Evolutionary conservation across 2,113 vertebrate species (phyloP), one percentile per base, ranked within the genome.

Genomic region (Oceanites oceanicus): DNA sequence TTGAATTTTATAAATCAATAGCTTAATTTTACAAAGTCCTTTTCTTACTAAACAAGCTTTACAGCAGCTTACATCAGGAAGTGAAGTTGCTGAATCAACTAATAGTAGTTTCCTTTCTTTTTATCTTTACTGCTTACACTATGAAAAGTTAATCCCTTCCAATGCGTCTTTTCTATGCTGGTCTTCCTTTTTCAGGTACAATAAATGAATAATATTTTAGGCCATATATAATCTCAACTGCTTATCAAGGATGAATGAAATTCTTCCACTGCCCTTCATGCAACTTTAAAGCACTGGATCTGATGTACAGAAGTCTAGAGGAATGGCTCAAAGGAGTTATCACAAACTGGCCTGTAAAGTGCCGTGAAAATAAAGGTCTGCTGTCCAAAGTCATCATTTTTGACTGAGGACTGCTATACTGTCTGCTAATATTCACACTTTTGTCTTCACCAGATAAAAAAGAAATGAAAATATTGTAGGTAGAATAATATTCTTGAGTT

Each of bases 71-170:
- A 84, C 3, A 6, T 19, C 36, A 53, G 45, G 40, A 52, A 63
- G 21, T 32, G 56, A 92, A 96, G 73, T 68, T 95, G 90, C 95
- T 94, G 91, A 93, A 95, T 92, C 86, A 94, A 80, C 94, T 84
- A 80, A 84, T 22, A 66, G 45, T 59, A 80, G 61, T 72, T 92
- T 72, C 44, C 47, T 93, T 96, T 93, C 79, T 95, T 94, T 92
- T 92, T 66, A 94, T 94, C 86, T 73, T 81, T 81, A 40, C 70
- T 95, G 79, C 94, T 94, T 92, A 74, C 68, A 61, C 38, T 65
- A 23, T 20, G 47, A 81, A 75, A 96, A 93, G 56, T 86, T 89
- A 94, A 96, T 95, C 92, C 83, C 44, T 75, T 75, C 72, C 90
- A 86, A 22, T 36, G 79, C 2, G 13, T 77, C 73, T 87, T 88